These are phyloP conservation scores for Pyrgilauda ruficollis DNA, from an alignment of 2,113 vertebrate species.

Conservation along the genomic window DNA sequence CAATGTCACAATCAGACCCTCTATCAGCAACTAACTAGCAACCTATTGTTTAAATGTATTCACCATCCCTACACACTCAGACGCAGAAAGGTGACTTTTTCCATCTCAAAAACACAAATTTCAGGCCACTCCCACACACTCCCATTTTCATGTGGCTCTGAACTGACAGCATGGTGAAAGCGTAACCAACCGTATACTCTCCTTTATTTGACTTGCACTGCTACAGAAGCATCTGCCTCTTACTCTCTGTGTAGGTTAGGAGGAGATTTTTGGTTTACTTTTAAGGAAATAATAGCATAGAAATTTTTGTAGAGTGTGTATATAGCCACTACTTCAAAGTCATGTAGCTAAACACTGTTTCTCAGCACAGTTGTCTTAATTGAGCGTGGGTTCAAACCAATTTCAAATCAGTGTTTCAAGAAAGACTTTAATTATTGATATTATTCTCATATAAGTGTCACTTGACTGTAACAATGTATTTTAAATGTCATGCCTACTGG, in stretches of 20 bases:
- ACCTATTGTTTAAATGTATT: neutral
- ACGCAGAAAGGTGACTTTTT: neutral
- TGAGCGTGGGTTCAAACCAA: slow-evolving; percentile 12
- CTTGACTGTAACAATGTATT: neutral
- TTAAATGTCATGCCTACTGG: neutral
- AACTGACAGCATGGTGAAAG: neutral
- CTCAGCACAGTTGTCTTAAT: neutral
- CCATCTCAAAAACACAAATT: neutral
- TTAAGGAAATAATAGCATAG: slow-evolving; percentile 43
- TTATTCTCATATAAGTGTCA: slow-evolving; percentile 1
- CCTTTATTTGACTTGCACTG: neutral
- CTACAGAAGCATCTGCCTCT: slow-evolving; percentile 6
- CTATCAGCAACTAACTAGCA: neutral
- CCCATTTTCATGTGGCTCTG: neutral
- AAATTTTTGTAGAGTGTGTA: slow-evolving; percentile 33
- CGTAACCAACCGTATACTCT: neutral
- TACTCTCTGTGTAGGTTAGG: neutral
- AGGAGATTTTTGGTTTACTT: slow-evolving; percentile 4
- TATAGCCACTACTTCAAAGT: slow-evolving; percentile 28
- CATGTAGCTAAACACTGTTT: neutral
- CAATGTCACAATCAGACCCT: neutral
- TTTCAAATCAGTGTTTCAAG: slow-evolving; percentile 45
- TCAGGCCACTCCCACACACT: neutral
- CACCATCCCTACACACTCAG: neutral
- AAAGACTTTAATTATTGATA: slow-evolving; percentile 48